Evolutionary conservation across 2,888 invertebrate genomes (phyloP).

Genomic region (Orthonevra nobilis): DNA sequence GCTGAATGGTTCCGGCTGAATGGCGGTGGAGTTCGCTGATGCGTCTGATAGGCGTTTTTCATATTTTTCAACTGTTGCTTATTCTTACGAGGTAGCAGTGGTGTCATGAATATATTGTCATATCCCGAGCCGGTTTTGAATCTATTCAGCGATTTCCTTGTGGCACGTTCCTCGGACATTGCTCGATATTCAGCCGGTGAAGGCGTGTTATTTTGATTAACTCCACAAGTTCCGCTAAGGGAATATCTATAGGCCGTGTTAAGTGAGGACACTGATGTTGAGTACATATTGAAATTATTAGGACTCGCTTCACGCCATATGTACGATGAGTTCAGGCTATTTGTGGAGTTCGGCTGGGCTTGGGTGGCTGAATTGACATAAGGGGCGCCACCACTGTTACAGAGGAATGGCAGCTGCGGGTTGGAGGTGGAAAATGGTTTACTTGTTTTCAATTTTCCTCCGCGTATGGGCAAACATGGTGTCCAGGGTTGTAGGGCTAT

Average conservation of each 20-base stretch:
- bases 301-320: slow-evolving; percentile 81
- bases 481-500: slow-evolving; percentile 80
- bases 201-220: slow-evolving; percentile 71
- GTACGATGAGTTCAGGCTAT: slow-evolving; percentile 80
- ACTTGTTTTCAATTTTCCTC: slow-evolving; percentile 80
- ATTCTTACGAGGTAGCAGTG: slow-evolving; percentile 78
- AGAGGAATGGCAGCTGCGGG: slow-evolving; percentile 80
- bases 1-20: slow-evolving; percentile 72
- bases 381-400: slow-evolving; percentile 72
- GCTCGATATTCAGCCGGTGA: slow-evolving; percentile 76
- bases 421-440: slow-evolving; percentile 80
- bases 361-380: slow-evolving; percentile 70
- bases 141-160: slow-evolving; percentile 77
- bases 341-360: slow-evolving; percentile 77
- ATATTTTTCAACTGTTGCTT: slow-evolving; percentile 74
- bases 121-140: slow-evolving; percentile 79
- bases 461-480: slow-evolving; percentile 80
- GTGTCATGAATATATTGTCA: slow-evolving; percentile 79
- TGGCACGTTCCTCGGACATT: slow-evolving; percentile 78
- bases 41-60: slow-evolving; percentile 71
- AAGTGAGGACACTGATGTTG: slow-evolving; percentile 79
- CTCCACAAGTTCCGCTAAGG: slow-evolving; percentile 71
- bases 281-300: slow-evolving; percentile 80
- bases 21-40: slow-evolving; percentile 69
- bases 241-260: slow-evolving; percentile 78